Evolutionary conservation across 2,888 invertebrate genomes (phyloP), one percentile per base, ranked within the genome.

Genomic region (Seira musarum): DNA sequence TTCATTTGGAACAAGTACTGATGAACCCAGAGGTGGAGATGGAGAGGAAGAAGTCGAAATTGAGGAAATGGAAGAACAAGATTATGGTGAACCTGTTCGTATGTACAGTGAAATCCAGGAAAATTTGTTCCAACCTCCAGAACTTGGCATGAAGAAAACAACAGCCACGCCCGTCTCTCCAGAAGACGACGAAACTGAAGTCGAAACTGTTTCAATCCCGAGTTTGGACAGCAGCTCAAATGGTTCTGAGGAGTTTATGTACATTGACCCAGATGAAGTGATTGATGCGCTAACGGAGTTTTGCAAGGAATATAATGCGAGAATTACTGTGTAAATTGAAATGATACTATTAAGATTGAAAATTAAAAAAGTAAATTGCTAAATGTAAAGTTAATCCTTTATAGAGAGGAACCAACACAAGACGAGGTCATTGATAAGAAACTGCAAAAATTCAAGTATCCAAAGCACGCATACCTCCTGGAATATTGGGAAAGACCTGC

Each of bases 401-500:
- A 3, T 30, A 69, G 69, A 60, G 83, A 40, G 67, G 66, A 66
- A 46, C 84, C 84, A 2, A 83, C 83, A n/a, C 46, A 79, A 30
- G 83, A 82, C 22, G 82, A 84, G 25, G 40, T 83, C 0, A 82
- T 81, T 40, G 78, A 80, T 10, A 65, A 67, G n/a, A 83, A 80
- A 40, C 66, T 86, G 17, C 60, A 66, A 8, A 71, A 61, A n/a
- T 72, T 86, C 35, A 72, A 79, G 60, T 86, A 85, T 63, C 86
- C 86, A 0, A 49, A 13, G 17, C 22, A 69, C 8, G 89, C 91
- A 25, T 93, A 93, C 86, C 92, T 94, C 24, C 90, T 89, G 8
- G 88, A 89, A 0, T 95, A 92, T 88, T 95, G 95, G 95, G 88
- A 89, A 6, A 90, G 91, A 82, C 94, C 93, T 89, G 90, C 90